Percentiles rank a stretch among this genome's conserved stretches.
These are phyloP conservation scores for Therioaphis trifolii DNA, from an alignment of 2,888 invertebrate genomes.

Conservation along the genomic window DNA sequence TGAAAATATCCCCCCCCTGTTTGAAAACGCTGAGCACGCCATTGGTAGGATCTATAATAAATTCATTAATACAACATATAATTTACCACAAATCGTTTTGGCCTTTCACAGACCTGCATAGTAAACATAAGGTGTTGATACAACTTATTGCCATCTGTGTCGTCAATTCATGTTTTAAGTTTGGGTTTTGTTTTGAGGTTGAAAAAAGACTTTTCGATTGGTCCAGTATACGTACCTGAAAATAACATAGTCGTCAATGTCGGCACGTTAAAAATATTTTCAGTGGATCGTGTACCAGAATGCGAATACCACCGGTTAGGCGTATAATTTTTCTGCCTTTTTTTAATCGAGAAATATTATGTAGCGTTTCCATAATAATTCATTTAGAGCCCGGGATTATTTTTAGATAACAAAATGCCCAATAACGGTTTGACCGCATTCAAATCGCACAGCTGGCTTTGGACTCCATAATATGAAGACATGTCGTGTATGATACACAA, in stretches of 20 bases:
- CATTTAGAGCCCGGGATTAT: background rate
- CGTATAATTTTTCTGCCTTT: conserved; percentile 49
- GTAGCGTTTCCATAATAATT: background rate
- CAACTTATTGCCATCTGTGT: background rate
- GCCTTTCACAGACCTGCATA: conserved; percentile 41
- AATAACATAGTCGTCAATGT: background rate
- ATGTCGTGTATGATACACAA: conserved; percentile 30
- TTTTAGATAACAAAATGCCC: background rate
- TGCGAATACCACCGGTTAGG: background rate
- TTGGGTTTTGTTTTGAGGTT: background rate
- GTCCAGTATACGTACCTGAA: background rate
- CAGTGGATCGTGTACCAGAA: background rate
- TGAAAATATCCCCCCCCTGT: too few species aligned
- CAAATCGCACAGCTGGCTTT: conserved; percentile 19
- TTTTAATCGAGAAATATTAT: background rate
- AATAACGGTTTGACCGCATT: conserved; percentile 19
- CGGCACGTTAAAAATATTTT: background rate
- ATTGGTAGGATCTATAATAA: too few species aligned
- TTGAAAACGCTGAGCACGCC: too few species aligned
- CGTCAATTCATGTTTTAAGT: background rate
- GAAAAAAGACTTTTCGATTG: background rate
- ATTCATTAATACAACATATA: too few species aligned
- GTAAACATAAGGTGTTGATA: background rate
- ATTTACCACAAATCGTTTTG: conserved; percentile 35
- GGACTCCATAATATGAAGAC: conserved; percentile 25